phyloP scores from a whole-genome alignment of 2,797 vertebrate genomes.

The Falco peregrinus region DNA sequence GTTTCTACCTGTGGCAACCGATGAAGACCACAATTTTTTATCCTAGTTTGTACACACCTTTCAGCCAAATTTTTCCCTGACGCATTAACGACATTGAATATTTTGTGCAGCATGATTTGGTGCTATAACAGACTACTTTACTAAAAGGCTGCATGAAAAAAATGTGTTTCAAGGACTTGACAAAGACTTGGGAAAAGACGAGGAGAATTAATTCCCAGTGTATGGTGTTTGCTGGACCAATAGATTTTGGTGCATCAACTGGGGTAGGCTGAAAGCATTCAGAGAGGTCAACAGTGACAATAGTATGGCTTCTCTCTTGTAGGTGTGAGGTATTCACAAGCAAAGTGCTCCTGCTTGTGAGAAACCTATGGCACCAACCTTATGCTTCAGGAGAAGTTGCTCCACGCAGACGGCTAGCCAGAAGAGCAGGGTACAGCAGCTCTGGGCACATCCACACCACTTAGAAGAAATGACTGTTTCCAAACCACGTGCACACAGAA shows the following conservation, averaged over 20 bases:
- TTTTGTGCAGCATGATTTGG: not conserved
- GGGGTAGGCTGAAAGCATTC: not conserved
- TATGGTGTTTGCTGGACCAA: not conserved
- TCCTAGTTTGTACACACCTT: not conserved
- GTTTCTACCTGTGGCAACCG: not conserved
- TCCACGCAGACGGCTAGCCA: not conserved
- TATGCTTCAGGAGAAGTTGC: not conserved
- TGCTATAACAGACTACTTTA: not conserved
- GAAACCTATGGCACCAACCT: not conserved
- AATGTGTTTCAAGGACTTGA: not conserved
- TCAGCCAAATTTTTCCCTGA: not conserved
- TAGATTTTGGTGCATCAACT: not conserved
- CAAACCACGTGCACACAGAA: not conserved
- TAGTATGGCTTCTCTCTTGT: not conserved
- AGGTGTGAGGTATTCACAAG: not conserved
- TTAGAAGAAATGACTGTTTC: not conserved
- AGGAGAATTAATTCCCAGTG: not conserved
- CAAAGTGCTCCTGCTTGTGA: not conserved
- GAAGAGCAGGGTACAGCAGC: not conserved
- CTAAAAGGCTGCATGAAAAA: not conserved
- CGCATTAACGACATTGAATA: too few species aligned
- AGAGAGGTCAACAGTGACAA: not conserved
- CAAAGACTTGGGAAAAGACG: not conserved
- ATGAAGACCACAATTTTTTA: accelerated
- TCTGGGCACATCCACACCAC: not conserved